A percentile compares a stretch with the other conserved stretches of the same genome.
These are phyloP conservation scores for Psammodynastes pulverulentus DNA, from an alignment of 2,113 vertebrate species.

Conservation along the genomic window DNA sequence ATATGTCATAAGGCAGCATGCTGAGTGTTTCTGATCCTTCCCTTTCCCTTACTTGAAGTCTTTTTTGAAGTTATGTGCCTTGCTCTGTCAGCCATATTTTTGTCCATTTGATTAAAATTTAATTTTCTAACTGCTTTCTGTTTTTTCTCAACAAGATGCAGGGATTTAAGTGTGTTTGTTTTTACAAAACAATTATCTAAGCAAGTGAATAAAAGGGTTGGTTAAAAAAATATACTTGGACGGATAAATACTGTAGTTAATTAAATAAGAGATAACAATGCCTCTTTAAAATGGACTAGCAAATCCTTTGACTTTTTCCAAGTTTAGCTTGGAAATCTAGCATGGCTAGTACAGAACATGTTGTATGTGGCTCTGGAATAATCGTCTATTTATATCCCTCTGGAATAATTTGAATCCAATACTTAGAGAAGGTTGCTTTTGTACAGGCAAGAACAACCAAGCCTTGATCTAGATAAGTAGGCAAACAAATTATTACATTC, in stretches of 20 bases:
- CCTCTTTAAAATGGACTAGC: not conserved
- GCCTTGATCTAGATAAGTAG: not conserved
- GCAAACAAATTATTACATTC: not conserved
- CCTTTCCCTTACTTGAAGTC: not conserved
- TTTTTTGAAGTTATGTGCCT: not conserved
- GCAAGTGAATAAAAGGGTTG: not conserved
- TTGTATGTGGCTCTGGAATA: not conserved
- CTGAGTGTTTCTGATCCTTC: constrained; percentile 40
- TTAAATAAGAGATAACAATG: not conserved
- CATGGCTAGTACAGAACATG: not conserved
- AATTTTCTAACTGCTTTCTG: not conserved
- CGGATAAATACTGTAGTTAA: not conserved
- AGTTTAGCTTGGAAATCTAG: not conserved
- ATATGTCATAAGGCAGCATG: constrained; percentile 34
- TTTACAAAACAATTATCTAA: constrained; percentile 30
- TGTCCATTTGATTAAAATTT: not conserved
- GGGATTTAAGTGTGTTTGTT: not conserved
- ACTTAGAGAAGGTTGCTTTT: not conserved
- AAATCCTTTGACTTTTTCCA: not conserved
- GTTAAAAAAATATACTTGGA: not conserved
- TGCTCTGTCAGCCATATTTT: not conserved
- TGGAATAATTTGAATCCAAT: not conserved
- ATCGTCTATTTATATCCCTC: not conserved
- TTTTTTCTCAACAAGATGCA: not conserved
- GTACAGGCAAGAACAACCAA: not conserved